Conservation (phyloP, 2,113 vertebrate genomes). For the Pampusana beccarii region DNA sequence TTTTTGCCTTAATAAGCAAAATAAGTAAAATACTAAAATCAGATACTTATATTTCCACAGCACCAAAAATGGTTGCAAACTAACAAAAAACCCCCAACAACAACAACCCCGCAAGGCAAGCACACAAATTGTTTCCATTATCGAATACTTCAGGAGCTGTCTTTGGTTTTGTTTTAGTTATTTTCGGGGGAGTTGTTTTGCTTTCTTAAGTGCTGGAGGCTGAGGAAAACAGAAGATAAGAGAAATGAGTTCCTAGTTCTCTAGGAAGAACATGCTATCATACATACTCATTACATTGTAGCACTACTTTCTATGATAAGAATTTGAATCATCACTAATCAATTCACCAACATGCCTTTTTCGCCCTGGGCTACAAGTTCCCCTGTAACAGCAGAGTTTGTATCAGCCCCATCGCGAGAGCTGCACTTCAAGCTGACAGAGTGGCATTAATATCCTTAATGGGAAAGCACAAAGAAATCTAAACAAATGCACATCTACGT, state of each 20-base stretch:
- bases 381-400: background rate
- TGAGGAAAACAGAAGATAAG: background rate
- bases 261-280: background rate
- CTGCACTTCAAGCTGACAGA: background rate
- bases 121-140: background rate
- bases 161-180: background rate
- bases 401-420: background rate
- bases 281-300: background rate
- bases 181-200: background rate
- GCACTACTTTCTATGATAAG: background rate
- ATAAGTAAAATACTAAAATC: background rate
- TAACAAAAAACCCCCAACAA: background rate
- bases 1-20: background rate
- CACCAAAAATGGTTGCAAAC: background rate
- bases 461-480: background rate
- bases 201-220: background rate
- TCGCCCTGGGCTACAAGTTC: slow-evolving; percentile 2
- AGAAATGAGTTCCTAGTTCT: background rate
- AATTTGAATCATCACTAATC: slow-evolving; percentile 3
- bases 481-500: background rate
- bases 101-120: background rate
- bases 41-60: background rate
- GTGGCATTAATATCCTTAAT: background rate
- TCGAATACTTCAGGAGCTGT: background rate
- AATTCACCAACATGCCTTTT: background rate